Percentiles rank a stretch among this genome's conserved stretches.
These are phyloP conservation scores for Tachycineta bicolor DNA, from an alignment of 2,113 vertebrate species.

Conservation along the genomic window DNA sequence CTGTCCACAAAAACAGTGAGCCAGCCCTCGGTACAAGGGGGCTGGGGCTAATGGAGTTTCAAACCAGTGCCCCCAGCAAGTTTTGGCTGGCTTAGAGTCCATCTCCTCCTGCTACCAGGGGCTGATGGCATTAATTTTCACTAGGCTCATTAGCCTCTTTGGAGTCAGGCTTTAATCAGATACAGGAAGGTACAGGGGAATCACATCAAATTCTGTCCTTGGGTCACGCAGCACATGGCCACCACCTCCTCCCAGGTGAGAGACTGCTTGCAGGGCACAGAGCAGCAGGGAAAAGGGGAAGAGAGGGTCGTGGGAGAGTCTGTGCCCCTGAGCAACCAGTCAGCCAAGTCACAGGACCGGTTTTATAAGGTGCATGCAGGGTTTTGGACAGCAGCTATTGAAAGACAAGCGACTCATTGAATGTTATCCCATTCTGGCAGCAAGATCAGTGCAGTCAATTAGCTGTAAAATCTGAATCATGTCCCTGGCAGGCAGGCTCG, in stretches of 20 bases:
- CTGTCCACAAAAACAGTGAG: background rate
- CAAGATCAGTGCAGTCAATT: conserved; percentile 17
- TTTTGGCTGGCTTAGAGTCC: background rate
- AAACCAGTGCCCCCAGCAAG: background rate
- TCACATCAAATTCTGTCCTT: background rate
- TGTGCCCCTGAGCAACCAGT: background rate
- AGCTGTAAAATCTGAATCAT: conserved; percentile 51
- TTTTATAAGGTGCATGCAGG: background rate
- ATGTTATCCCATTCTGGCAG: conserved; percentile 47
- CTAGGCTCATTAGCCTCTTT: background rate
- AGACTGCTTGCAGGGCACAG: background rate
- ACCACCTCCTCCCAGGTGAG: background rate
- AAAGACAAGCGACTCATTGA: background rate
- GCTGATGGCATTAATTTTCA: background rate
- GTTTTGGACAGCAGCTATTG: conserved; percentile 5
- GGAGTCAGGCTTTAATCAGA: background rate
- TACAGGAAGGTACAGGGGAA: background rate
- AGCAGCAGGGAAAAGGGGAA: background rate
- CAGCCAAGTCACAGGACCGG: background rate
- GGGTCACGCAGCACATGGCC: background rate
- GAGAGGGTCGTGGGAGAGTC: background rate
- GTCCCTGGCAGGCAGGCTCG: background rate
- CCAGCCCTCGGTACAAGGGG: background rate
- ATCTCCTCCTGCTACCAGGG: background rate
- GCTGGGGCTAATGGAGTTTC: background rate